Conservation (phyloP, 2,113 vertebrate genomes). For the Genyomyrus donnyi region DNA sequence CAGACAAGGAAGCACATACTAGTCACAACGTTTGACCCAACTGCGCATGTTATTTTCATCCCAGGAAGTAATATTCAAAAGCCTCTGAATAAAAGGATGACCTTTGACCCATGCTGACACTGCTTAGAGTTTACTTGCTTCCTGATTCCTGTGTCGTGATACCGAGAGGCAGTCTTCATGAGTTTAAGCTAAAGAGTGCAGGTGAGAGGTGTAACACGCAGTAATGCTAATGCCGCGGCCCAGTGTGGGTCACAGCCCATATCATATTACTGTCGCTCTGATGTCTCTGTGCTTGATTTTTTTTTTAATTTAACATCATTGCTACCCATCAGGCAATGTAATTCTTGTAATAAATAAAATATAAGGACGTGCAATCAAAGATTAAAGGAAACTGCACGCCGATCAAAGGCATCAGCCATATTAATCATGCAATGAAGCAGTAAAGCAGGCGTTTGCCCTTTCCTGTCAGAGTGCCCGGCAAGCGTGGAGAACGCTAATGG, state of each 20-base stretch:
- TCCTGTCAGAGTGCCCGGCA: neutral
- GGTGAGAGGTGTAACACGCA: neutral
- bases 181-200: constrained; percentile 48
- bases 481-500: neutral
- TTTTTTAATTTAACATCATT: constrained; percentile 23
- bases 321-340: neutral
- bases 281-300: neutral
- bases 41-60: neutral
- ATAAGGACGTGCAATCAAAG: constrained; percentile 27
- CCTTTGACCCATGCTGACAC: neutral
- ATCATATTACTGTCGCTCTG: neutral
- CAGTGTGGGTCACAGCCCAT: neutral
- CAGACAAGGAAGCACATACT: neutral
- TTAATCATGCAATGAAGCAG: constrained; percentile 47
- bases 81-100: neutral
- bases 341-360: constrained; percentile 29
- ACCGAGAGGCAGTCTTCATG: neutral
- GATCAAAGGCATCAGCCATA: constrained; percentile 36
- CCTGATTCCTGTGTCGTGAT: neutral
- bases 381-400: constrained; percentile 32
- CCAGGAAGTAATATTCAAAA: neutral
- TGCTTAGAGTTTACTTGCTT: neutral
- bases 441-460: constrained; percentile 36
- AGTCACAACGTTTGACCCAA: neutral
- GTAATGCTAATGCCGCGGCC: neutral